Evolutionary conservation across 2,797 vertebrate genomes (phyloP).

Genomic region (Heliangelus exortis): DNA sequence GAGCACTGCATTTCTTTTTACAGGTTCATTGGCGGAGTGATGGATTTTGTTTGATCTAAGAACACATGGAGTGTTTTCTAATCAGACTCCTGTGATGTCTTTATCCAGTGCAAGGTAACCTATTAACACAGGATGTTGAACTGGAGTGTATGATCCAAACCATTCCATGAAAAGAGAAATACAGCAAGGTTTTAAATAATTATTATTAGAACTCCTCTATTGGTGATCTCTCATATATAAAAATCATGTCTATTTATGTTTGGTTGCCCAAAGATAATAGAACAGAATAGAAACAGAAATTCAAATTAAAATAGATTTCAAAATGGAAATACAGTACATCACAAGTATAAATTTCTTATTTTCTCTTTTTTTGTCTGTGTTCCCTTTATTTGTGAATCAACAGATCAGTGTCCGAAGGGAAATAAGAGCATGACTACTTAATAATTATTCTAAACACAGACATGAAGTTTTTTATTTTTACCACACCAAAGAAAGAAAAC

Average conservation of each 20-base stretch:
- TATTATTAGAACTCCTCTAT: background rate
- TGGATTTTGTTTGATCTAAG: background rate
- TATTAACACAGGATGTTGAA: background rate
- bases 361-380: background rate
- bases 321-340: background rate
- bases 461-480: constrained; percentile 25
- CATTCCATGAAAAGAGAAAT: background rate
- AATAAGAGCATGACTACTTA: constrained; percentile 13
- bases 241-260: background rate
- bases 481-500: constrained; percentile 3
- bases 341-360: background rate
- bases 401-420: background rate
- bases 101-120: background rate
- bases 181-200: background rate
- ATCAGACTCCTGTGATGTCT: background rate
- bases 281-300: background rate
- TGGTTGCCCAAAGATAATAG: background rate
- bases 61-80: background rate
- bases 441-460: constrained; percentile 43
- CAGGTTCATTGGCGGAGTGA: background rate
- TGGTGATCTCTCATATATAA: background rate
- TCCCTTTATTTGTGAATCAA: background rate
- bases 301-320: background rate
- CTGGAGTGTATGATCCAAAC: background rate
- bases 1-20: background rate